Evolutionary conservation across 2,113 vertebrate species (phyloP).

Genomic region (Phylloscopus trochiloides): DNA sequence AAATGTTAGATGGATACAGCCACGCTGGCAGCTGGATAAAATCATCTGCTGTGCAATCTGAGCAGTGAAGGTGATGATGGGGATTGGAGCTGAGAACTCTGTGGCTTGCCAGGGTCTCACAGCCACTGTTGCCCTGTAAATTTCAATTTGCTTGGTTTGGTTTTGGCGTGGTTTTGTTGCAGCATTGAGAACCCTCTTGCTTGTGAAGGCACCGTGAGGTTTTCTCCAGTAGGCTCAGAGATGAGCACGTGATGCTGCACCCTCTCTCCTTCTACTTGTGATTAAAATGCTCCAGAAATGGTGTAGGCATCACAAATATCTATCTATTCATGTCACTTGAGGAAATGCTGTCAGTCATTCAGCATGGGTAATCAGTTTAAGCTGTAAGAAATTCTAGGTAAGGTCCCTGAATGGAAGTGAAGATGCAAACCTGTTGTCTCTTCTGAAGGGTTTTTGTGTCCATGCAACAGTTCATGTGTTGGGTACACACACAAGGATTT

Average conservation of each 20-base stretch:
- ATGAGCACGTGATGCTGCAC: background rate
- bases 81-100: background rate
- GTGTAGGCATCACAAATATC: too few species aligned
- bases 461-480: accelerated
- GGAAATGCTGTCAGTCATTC: background rate
- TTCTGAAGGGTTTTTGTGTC: background rate
- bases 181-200: background rate
- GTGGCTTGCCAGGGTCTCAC: background rate
- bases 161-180: background rate
- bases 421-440: background rate
- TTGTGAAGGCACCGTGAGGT: accelerated
- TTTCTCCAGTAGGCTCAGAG: background rate
- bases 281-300: background rate
- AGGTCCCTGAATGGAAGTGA: background rate
- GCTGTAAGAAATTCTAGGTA: background rate
- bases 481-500: background rate
- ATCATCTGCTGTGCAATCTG: background rate
- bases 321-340: background rate
- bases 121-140: background rate
- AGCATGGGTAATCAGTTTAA: background rate
- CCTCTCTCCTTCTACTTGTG: background rate
- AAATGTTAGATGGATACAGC: background rate
- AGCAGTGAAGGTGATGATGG: background rate
- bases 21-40: background rate
- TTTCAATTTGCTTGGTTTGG: background rate